Base-by-base conservation (phyloP, 2,797 vertebrate genomes). In the Phylloscopus collybita region DNA sequence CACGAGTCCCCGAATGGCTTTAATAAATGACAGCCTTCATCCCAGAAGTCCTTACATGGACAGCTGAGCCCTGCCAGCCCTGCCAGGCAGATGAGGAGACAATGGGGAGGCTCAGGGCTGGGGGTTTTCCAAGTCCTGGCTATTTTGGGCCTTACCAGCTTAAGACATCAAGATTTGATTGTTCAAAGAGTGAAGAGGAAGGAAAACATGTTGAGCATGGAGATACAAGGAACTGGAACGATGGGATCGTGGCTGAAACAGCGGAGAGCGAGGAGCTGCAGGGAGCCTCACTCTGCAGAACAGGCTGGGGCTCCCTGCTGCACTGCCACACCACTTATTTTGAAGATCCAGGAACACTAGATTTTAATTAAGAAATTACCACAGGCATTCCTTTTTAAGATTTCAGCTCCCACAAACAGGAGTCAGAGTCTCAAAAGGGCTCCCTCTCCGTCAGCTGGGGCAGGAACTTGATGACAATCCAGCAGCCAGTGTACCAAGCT, bases 1-100 rank as follows among this genome's bases (percentile, higher is more conserved):
- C 88, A 92, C 1, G 0, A 80, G 53, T 65, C 62, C 86, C 79
- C 94, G 83, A 18, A 71, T n/a, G 89, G 87, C 80, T 96, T 92
- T 92, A 96, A 97, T 94, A 86, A 97, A 74, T 21, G 80, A 76
- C 83, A 94, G 74, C 45, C 82, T 80, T 90, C 85, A 70, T 83
- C 82, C 89, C 73, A 3, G 0, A 53, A 36, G 3, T 89, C 93
- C 66, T 95, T 93, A 75, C 91, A 90, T 26, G 93, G 95, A 3
- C 50, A 94, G 79, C 64, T 22, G 79, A 93, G 79, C 59, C 0
- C 27, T 13, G 59, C 74, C 79, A 66, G 27, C 47, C 25, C 95
- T 60, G 81, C 8, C 3, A 61, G 40, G 40, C 72, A 90, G 84
- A 90, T 47, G 88, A 75, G 50, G 57, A 80, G 84, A 45, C 69